Evolutionary conservation across 2,888 invertebrate genomes (phyloP).

Genomic region (Oligia latruncula): DNA sequence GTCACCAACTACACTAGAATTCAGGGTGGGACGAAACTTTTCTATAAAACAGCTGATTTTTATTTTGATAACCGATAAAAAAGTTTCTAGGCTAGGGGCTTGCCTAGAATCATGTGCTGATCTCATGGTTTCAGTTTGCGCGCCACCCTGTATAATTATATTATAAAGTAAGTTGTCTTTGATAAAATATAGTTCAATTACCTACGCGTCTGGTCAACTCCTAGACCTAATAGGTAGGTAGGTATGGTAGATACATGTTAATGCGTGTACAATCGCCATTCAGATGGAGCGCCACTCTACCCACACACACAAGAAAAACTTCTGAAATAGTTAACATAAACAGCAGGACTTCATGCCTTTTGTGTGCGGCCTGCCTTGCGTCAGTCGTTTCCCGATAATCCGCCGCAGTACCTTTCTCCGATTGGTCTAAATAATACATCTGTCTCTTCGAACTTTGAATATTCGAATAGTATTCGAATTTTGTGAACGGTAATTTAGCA

Average conservation of each 20-base stretch:
- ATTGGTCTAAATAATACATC: constrained; percentile 68
- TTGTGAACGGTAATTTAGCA: constrained; percentile 38
- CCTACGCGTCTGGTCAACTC: neutral
- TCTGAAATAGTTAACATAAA: constrained; percentile 67
- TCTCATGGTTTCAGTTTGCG: no score
- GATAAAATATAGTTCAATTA: neutral
- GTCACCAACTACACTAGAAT: neutral
- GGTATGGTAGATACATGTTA: neutral
- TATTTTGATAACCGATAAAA: no score
- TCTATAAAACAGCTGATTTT: no score
- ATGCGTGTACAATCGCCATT: constrained; percentile 38
- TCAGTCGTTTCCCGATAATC: constrained; percentile 71
- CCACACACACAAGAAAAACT: constrained; percentile 33
- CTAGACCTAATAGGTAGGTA: neutral
- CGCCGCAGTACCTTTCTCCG: constrained; percentile 75
- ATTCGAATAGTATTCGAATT: constrained; percentile 5
- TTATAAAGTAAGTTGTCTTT: neutral
- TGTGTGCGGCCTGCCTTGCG: constrained; percentile 75
- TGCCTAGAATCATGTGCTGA: no score
- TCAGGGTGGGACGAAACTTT: no score
- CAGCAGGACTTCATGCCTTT: constrained; percentile 65
- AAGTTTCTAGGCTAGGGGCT: no score
- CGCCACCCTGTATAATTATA: no score
- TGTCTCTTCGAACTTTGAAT: constrained; percentile 39
- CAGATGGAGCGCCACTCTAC: constrained; percentile 24